These are phyloP conservation scores for Cataglyphis albicans DNA, from an alignment of 2,888 invertebrate species.

Conservation along the genomic window DNA sequence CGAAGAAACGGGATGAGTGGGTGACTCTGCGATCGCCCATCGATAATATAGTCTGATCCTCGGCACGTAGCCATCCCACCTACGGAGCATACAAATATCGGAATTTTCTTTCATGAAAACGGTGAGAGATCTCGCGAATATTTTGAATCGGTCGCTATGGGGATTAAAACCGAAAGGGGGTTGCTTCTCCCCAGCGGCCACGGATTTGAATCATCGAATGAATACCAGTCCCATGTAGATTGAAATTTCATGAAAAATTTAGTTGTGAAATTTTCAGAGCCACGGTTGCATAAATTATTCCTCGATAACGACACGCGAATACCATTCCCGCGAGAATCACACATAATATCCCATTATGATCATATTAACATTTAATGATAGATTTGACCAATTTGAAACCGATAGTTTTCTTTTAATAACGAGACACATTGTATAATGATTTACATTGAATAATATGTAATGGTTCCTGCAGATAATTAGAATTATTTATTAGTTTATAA, in stretches of 20 bases:
- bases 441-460: neutral
- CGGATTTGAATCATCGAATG: neutral
- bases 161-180: neutral
- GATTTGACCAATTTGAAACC: neutral
- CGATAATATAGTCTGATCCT: slow-evolving; percentile 92
- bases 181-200: neutral
- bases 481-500: neutral
- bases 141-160: neutral
- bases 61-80: slow-evolving; percentile 93
- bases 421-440: neutral
- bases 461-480: neutral
- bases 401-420: neutral
- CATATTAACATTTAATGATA: neutral
- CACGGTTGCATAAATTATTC: slow-evolving; percentile 15
- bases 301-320: neutral
- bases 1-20: slow-evolving; percentile 91
- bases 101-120: neutral
- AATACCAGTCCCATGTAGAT: neutral
- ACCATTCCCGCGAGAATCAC: neutral
- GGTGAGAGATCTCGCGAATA: neutral
- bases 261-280: slow-evolving; percentile 8
- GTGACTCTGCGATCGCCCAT: slow-evolving; percentile 92
- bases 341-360: neutral
- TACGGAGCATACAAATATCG: slow-evolving; percentile 79
- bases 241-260: slow-evolving; percentile 26